Percentiles rank a stretch among this genome's conserved stretches.
Conservation (phyloP, 30 jellyfish, hydroid and myxozoan genomes). For the Rhopilema esculentum region DNA sequence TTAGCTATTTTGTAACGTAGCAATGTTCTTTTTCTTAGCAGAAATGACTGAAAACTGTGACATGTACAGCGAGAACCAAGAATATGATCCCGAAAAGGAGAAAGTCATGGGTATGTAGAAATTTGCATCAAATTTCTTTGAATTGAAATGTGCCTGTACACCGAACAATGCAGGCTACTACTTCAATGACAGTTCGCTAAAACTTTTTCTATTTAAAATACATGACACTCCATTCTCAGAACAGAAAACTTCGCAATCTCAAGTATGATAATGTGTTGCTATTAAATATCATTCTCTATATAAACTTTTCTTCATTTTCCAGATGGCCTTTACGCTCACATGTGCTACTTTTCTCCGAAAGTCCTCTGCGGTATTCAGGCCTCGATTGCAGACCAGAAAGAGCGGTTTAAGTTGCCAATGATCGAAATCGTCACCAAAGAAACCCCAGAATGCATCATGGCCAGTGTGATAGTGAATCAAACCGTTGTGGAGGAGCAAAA, state of each 20-base stretch:
- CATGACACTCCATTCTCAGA: no score
- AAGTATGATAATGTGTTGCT: no score
- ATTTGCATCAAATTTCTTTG: no score
- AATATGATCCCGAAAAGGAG: neutral
- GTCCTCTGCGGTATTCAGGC: neutral
- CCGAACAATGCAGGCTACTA: no score
- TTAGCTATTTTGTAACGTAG: no score
- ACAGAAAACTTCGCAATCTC: no score
- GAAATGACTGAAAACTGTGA: neutral
- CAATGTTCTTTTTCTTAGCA: neutral
- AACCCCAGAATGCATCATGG: neutral
- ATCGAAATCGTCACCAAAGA: neutral
- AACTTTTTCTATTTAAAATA: no score
- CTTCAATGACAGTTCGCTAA: no score
- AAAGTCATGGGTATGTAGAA: neutral
- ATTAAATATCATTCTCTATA: no score
- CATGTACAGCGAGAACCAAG: neutral
- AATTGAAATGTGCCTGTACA: no score
- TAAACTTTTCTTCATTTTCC: no score
- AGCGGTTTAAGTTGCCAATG: neutral
- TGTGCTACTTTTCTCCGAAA: neutral
- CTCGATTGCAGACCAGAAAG: neutral
- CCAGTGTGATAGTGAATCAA: neutral
- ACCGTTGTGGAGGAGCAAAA: neutral
- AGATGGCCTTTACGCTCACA: neutral